These are phyloP conservation scores for Tyria jacobaeae DNA, from an alignment of 2,888 invertebrate genomes.

Conservation along the genomic window DNA sequence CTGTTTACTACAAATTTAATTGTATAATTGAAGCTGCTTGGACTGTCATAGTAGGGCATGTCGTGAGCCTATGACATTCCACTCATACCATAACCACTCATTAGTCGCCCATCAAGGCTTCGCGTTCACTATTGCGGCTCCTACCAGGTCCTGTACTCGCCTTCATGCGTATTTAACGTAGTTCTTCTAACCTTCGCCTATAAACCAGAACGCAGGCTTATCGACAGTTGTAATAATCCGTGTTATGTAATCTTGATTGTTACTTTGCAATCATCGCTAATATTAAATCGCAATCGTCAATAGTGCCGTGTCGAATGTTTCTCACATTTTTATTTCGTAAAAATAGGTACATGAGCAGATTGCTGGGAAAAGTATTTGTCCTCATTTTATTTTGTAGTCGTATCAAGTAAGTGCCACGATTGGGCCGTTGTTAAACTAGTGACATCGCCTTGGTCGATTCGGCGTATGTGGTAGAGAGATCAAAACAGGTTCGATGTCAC, in stretches of 20 bases:
- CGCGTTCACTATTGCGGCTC: constrained; percentile 56
- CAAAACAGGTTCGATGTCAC: constrained; percentile 73
- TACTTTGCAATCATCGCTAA: constrained; percentile 32
- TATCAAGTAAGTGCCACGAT: constrained; percentile 28
- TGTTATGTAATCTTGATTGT: constrained; percentile 33
- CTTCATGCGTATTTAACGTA: constrained; percentile 64
- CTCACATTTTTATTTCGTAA: constrained; percentile 60
- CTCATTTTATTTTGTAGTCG: constrained; percentile 54
- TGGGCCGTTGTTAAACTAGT: constrained; percentile 38
- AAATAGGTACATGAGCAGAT: constrained; percentile 46
- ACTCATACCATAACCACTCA: constrained; percentile 54
- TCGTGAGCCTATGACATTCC: constrained; percentile 72
- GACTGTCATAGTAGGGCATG: constrained; percentile 50
- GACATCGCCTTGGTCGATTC: constrained; percentile 49
- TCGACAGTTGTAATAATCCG: constrained; percentile 23
- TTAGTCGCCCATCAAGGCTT: constrained; percentile 58
- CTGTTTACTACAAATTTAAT: constrained; percentile 18
- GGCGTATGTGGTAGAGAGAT: constrained; percentile 52
- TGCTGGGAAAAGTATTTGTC: constrained; percentile 64
- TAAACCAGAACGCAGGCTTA: constrained; percentile 25
- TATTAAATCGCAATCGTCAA: constrained; percentile 36
- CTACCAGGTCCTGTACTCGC: constrained; percentile 50
- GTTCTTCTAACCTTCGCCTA: constrained; percentile 60
- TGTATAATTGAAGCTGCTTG: constrained; percentile 40
- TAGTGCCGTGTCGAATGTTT: constrained; percentile 45